Base-by-base conservation (phyloP, 1,140 invertebrate species). In the Eubasilissa regina region DNA sequence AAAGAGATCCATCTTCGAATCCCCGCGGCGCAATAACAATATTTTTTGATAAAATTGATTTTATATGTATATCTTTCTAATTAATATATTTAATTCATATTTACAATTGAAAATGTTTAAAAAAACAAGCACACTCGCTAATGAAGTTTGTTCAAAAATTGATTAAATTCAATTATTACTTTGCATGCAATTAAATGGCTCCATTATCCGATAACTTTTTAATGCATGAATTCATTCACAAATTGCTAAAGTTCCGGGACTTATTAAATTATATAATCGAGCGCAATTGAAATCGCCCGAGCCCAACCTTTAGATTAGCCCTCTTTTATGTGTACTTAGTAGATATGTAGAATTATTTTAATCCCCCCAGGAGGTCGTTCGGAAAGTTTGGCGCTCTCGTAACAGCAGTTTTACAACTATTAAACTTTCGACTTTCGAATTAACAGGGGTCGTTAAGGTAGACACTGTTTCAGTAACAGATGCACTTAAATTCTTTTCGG, bases 391-490 rank as follows among this genome's bases (percentile, higher is more conserved):
- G 43, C 64, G 64, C 64, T 68, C 43, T n/a, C n/a, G 64, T 68
- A 68, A 68, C 64, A 47, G 64, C 64, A 47, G 64, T 68, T 68
- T 45, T 17, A 17, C 64, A 68, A 68, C 64, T 68, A 45, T 68
- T 68, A 48, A 68, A 47, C 64, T 68, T 68, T 68, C 44, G 64
- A 48, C 64, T 68, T 66, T 68, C 43, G 64, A 68, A 68, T 68
- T 68, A 68, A 68, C 64, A 68, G 64, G 44, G 44, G 44, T 68
- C 64, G 44, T 68, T 68, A 68, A 48, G 44, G 64, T 68, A 68
- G 64, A 45, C 44, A 68, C 64, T 68, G 64, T 45, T 47, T 17
- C 44, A 13, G 64, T n/a, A 48, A 45, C 64, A 68, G 64, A 17
- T 68, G 64, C 64, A 68, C 19, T 68, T 68, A 68, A 68, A 47